Evolutionary conservation across 37 sponge, comb jelly and placozoan genomes (phyloP).

Genomic region (Dysidea cf. avara): DNA sequence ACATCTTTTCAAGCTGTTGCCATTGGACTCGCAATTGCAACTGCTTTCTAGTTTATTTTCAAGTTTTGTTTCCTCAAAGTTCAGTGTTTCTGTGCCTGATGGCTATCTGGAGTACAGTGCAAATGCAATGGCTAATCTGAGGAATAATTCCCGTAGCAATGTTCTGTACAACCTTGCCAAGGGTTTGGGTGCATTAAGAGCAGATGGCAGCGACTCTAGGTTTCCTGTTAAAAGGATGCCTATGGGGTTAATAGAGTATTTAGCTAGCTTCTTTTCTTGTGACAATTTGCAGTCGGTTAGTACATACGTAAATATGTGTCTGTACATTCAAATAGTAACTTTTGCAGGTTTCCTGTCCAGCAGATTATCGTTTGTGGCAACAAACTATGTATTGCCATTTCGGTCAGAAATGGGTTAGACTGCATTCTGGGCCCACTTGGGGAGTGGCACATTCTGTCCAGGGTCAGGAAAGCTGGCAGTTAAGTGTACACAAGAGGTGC

Average conservation of each 20-base stretch:
- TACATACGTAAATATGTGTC: too few species aligned
- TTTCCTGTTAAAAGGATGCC: constrained; percentile 7
- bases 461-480: too few species aligned
- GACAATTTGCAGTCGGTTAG: neutral
- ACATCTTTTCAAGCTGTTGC: too few species aligned
- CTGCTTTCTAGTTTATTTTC: too few species aligned
- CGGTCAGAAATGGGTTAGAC: neutral
- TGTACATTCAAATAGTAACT: too few species aligned
- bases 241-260: neutral
- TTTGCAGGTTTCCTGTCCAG: constrained; percentile 4
- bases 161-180: too few species aligned
- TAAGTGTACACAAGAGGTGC: too few species aligned
- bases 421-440: constrained; percentile 4
- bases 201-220: neutral
- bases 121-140: constrained; percentile 18
- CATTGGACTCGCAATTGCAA: too few species aligned
- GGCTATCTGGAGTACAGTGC: neutral
- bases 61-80: neutral
- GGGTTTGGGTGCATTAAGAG: too few species aligned
- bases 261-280: neutral
- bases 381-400: constrained; percentile 10
- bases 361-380: constrained; percentile 6
- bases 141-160: neutral
- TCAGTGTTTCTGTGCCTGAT: constrained; percentile 2
- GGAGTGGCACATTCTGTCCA: too few species aligned